Evolutionary conservation across 2,888 invertebrate genomes (phyloP).

Genomic region (Lasioglossum malachurum): DNA sequence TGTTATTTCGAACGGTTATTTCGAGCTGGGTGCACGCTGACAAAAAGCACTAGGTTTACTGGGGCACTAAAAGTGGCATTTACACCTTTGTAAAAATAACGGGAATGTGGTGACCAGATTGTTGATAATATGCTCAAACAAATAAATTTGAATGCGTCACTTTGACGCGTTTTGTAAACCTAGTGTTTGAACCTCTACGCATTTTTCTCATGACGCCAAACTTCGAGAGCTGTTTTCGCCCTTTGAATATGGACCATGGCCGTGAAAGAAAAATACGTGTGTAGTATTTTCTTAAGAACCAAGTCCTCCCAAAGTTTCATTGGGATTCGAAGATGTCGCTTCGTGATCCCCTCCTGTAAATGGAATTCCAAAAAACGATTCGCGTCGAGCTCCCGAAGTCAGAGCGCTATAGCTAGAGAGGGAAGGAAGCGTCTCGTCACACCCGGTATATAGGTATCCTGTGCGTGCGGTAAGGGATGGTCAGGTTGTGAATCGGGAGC

Average conservation of each 20-base stretch:
- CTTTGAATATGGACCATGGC: background rate
- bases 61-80: background rate
- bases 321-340: background rate
- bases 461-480: constrained; percentile 77
- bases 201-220: background rate
- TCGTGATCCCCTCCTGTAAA: background rate
- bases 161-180: too few species aligned
- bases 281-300: background rate
- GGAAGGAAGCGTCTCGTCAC: constrained; percentile 52
- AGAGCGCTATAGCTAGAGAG: constrained; percentile 2
- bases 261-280: background rate
- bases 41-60: background rate
- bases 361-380: background rate
- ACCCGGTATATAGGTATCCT: constrained; percentile 74
- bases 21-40: background rate
- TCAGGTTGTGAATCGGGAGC: constrained; percentile 75
- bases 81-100: background rate
- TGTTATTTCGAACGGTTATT: background rate
- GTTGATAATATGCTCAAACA: background rate
- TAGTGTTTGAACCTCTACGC: too few species aligned
- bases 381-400: background rate
- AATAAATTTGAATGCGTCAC: too few species aligned
- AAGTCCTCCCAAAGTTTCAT: background rate
- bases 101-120: background rate
- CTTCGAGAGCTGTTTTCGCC: background rate